A percentile compares a stretch with the other conserved stretches of the same genome.
phyloP scores from a whole-genome alignment of 2,797 vertebrate species.

The Carapus acus region DNA sequence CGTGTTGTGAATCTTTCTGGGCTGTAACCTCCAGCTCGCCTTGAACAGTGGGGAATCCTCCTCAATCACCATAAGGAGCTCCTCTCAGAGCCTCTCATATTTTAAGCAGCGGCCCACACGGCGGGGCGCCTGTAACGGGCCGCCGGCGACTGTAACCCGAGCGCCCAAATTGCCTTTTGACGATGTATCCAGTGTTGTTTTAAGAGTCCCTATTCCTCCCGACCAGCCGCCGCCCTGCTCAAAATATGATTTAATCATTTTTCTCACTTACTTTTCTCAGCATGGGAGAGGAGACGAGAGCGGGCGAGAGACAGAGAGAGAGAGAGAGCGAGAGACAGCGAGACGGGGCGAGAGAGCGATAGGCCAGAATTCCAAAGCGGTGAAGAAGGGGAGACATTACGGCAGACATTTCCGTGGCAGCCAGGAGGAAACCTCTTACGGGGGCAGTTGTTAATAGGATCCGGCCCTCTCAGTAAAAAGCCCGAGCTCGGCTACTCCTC shows the following conservation, averaged over 20 bases:
- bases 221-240: slow-evolving; percentile 42
- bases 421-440: slow-evolving; percentile 65
- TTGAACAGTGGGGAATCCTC: slow-evolving; percentile 80
- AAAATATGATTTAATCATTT: slow-evolving; percentile 78
- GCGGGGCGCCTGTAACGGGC: slow-evolving; percentile 70
- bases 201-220: slow-evolving; percentile 64
- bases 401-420: slow-evolving; percentile 63
- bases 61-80: slow-evolving; percentile 82
- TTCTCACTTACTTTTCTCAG: slow-evolving; percentile 76
- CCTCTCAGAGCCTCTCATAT: slow-evolving; percentile 76
- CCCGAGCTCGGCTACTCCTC: slow-evolving; percentile 58
- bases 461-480: slow-evolving; percentile 43
- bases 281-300: slow-evolving; percentile 47
- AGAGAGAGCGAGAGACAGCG: too few species aligned
- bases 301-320: slow-evolving; percentile 2
- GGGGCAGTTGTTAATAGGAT: slow-evolving; percentile 65
- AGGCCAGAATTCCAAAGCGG: slow-evolving; percentile 68
- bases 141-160: slow-evolving; percentile 70
- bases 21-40: slow-evolving; percentile 68
- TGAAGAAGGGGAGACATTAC: slow-evolving; percentile 70
- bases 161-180: slow-evolving; percentile 76
- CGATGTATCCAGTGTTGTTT: slow-evolving; percentile 75
- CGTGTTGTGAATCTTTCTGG: slow-evolving; percentile 73
- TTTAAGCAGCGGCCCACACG: slow-evolving; percentile 76
- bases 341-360: slow-evolving; percentile 35